Percentiles rank a stretch among this genome's conserved stretches.
phyloP scores from a whole-genome alignment of 2,113 vertebrate species.

The Burhinus bistriatus region DNA sequence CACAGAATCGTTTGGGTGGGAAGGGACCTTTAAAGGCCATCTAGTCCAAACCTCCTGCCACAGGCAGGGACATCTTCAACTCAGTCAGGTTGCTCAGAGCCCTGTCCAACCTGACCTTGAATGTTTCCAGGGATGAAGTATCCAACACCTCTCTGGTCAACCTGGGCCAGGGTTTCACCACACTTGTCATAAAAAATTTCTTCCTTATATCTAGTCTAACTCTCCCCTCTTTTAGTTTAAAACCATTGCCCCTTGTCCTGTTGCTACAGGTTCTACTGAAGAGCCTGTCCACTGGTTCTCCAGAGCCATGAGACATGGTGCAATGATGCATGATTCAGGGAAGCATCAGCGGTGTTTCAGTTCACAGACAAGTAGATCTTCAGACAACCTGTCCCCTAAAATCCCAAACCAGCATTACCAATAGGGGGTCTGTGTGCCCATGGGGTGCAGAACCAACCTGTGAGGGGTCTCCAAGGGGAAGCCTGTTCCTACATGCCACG shows the following conservation, averaged over 20 bases:
- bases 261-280: neutral
- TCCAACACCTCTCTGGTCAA: neutral
- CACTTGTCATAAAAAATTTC: too few species aligned
- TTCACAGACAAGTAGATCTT: neutral
- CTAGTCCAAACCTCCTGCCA: neutral
- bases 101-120: neutral
- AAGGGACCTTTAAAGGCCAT: neutral
- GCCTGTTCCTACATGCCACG: fast-evolving
- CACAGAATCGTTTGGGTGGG: neutral
- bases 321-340: neutral
- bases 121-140: neutral
- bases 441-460: neutral
- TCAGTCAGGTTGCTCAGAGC: neutral
- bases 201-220: neutral
- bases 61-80: too few species aligned
- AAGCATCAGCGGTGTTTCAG: neutral
- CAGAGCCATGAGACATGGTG: neutral
- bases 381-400: neutral
- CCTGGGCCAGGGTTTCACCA: neutral
- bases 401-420: neutral
- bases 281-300: too few species aligned
- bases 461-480: neutral
- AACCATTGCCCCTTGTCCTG: neutral
- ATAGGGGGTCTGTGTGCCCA: fast-evolving
- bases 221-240: neutral